Evolutionary conservation across 2,113 vertebrate species (phyloP).

Genomic region (Martes martes): DNA sequence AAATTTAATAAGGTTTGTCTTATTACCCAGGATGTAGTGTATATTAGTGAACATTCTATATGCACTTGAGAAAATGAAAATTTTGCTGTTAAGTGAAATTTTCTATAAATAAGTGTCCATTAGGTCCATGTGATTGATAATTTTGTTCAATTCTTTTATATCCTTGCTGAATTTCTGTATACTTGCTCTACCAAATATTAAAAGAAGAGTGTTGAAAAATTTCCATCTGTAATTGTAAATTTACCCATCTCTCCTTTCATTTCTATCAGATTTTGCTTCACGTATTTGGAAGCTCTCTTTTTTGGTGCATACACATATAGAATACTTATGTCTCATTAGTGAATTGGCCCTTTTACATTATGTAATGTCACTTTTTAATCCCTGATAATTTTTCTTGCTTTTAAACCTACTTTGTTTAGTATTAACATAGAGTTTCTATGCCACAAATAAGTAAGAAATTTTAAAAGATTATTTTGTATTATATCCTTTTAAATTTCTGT

Average conservation of each 20-base stretch:
- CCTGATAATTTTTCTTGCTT: background rate
- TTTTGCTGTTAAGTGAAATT: background rate
- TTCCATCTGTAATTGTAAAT: background rate
- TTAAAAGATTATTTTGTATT: background rate
- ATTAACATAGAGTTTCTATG: background rate
- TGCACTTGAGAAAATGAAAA: background rate
- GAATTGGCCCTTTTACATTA: background rate
- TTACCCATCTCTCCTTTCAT: background rate
- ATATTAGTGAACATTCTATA: background rate
- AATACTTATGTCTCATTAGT: background rate
- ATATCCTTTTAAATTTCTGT: background rate
- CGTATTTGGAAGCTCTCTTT: background rate
- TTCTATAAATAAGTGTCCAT: background rate
- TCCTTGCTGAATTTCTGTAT: background rate
- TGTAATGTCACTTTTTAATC: background rate
- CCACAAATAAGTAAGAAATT: background rate
- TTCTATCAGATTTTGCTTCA: conserved; percentile 18
- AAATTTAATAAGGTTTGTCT: background rate
- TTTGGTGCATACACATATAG: background rate
- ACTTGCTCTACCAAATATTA: background rate
- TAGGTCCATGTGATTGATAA: background rate
- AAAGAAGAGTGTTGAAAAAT: background rate
- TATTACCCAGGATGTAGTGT: background rate
- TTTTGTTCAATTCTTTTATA: conserved; percentile 5
- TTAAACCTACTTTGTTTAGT: background rate